phyloP scores from a whole-genome alignment of 23 tunicate genomes.

The Pegea sp. region DNA sequence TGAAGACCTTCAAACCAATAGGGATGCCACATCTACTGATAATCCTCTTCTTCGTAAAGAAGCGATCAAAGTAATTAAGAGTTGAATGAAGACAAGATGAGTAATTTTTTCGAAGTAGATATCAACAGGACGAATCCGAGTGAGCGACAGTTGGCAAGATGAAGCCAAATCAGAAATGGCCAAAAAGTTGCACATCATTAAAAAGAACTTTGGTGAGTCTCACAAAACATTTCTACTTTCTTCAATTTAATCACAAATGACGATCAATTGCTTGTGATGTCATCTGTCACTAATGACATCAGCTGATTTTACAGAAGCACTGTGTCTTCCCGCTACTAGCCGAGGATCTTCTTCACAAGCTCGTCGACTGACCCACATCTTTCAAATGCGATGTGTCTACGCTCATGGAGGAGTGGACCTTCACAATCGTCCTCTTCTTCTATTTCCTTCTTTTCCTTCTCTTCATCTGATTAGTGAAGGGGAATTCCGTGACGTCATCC shows the following conservation, averaged over 20 bases:
- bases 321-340: background rate
- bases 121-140: constrained; percentile 1
- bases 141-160: constrained; percentile 34
- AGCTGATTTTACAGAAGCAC: too few species aligned
- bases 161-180: constrained; percentile 18
- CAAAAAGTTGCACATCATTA: constrained; percentile 5
- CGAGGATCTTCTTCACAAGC: background rate
- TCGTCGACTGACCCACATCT: background rate
- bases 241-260: too few species aligned
- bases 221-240: too few species aligned
- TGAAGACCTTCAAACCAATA: too few species aligned
- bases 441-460: constrained; percentile 22
- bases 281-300: too few species aligned
- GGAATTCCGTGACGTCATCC: background rate
- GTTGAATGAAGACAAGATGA: too few species aligned
- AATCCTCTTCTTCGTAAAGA: too few species aligned
- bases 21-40: too few species aligned
- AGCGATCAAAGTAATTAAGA: too few species aligned
- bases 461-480: constrained; percentile 1
- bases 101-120: too few species aligned
- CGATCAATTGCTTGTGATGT: too few species aligned
- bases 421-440: constrained; percentile 12
- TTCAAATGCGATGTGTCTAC: constrained; percentile 12
- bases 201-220: constrained; percentile 16
- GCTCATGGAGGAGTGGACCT: constrained; percentile 43